These are phyloP conservation scores for Aurelia sp. DNA, from an alignment of 30 jellyfish, hydroid and myxozoan species.

Conservation along the genomic window DNA sequence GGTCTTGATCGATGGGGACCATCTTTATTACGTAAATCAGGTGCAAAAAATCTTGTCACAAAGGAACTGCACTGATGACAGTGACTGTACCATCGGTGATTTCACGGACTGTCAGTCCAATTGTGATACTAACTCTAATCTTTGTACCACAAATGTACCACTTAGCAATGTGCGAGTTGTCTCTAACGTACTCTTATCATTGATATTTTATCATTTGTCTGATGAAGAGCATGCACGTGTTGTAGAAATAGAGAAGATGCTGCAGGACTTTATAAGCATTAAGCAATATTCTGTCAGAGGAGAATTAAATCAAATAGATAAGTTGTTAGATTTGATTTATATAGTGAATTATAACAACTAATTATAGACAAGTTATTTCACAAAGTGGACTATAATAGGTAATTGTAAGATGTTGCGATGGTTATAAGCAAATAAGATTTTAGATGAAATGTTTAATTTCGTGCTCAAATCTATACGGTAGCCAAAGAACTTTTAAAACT, in stretches of 20 bases:
- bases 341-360: too few species aligned
- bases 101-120: slow-evolving; percentile 4
- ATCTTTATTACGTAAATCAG: not conserved
- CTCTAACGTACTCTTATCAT: not conserved
- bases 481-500: too few species aligned
- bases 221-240: slow-evolving; percentile 6
- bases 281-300: not conserved
- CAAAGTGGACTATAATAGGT: too few species aligned
- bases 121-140: not conserved
- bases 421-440: too few species aligned
- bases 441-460: too few species aligned
- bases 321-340: too few species aligned
- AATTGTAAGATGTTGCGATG: too few species aligned
- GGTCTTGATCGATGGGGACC: slow-evolving; percentile 41
- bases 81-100: slow-evolving; percentile 45
- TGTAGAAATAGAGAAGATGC: not conserved
- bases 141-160: slow-evolving; percentile 3
- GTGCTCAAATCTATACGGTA: too few species aligned
- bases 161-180: slow-evolving; percentile 10
- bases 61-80: slow-evolving; percentile 11
- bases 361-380: too few species aligned
- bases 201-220: slow-evolving; percentile 13
- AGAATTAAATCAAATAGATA: not conserved
- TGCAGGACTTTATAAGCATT: not conserved
- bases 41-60: not conserved